phyloP scores from a whole-genome alignment of 1,140 invertebrate genomes.

The silkworm (Bombyx mori) region ASM3026992v2 NC_085114.1:7059001-7059500 shows the following conservation, averaged over 20 bases:
- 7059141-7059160: constrained; percentile 63
- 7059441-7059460: constrained; percentile 42
- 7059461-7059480: constrained; percentile 65
- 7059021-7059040: constrained; percentile 79
- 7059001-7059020: constrained; percentile 77
- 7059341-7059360: no score
- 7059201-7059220: no score
- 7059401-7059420: no score
- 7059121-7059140: constrained; percentile 74
- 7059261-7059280: no score
- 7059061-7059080: constrained; percentile 77
- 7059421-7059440: no score
- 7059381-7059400: no score
- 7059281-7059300: no score
- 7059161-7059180: background rate
- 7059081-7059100: constrained; percentile 71
- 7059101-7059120: constrained; percentile 71
- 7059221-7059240: no score
- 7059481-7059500: constrained; percentile 71
- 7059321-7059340: no score
- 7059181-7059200: no score
- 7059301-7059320: no score
- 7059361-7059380: background rate
- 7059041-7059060: constrained; percentile 73
- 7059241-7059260: no score